These are phyloP conservation scores for Halocynthia roretzi DNA, from an alignment of 23 tunicate species.

Conservation along the genomic window DNA sequence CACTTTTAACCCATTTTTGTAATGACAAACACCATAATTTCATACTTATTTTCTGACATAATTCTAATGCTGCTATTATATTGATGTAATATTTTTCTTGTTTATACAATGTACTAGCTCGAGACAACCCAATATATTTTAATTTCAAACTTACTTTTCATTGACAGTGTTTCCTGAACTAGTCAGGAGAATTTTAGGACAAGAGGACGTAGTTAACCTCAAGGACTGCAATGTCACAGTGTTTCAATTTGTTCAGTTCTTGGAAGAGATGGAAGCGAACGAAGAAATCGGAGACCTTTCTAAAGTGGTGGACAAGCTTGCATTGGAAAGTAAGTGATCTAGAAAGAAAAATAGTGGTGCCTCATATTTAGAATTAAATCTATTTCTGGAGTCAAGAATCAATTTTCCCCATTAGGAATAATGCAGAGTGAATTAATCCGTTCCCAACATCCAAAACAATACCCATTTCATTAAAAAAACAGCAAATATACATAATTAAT, in stretches of 20 bases:
- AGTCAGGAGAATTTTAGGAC: conserved; percentile 57
- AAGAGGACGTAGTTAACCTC: conserved; percentile 21
- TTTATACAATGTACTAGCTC: background rate
- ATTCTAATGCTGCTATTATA: no score
- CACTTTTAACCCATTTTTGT: background rate
- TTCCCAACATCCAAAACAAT: no score
- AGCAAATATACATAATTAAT: no score
- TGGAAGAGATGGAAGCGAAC: conserved; percentile 24
- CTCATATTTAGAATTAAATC: background rate
- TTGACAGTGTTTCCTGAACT: conserved; percentile 80
- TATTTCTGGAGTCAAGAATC: no score
- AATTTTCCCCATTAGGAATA: no score
- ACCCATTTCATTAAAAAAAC: no score
- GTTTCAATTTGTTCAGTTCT: conserved; percentile 60
- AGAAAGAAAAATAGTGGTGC: background rate
- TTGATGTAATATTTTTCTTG: no score
- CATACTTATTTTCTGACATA: no score
- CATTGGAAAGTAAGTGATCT: conserved; percentile 71
- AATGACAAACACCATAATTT: no score
- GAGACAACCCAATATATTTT: background rate
- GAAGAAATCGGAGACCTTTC: conserved; percentile 35
- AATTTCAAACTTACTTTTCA: background rate
- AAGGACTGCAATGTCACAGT: conserved; percentile 56
- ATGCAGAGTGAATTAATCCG: no score
- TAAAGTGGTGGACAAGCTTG: conserved; percentile 68